Percentiles rank a stretch among this genome's conserved stretches.
phyloP scores from a whole-genome alignment of 2,888 invertebrate genomes.

The Nemapogon koenigi region DNA sequence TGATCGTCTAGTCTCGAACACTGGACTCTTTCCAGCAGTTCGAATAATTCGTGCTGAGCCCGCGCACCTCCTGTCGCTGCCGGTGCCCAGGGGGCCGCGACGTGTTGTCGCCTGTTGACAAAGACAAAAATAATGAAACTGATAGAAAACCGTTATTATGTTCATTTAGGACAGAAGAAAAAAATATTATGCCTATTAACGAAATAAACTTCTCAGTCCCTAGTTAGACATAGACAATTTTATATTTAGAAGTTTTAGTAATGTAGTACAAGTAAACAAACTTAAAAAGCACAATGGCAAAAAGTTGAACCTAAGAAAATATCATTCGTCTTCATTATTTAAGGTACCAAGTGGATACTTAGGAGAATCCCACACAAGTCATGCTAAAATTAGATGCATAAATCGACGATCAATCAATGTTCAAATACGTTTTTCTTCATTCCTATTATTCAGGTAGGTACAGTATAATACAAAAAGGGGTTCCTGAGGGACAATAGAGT shows the following conservation, averaged over 20 bases:
- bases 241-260: no score
- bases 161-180: no score
- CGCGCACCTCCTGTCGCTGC: constrained; percentile 57
- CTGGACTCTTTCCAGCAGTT: constrained; percentile 92
- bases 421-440: constrained; percentile 10
- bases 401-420: constrained; percentile 12
- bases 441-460: not conserved
- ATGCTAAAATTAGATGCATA: constrained; percentile 3
- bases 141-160: no score
- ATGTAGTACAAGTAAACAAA: no score
- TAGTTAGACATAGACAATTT: no score
- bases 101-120: constrained; percentile 78
- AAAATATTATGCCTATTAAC: no score
- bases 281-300: not conserved
- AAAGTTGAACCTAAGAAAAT: not conserved
- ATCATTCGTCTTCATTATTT: constrained; percentile 5
- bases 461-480: constrained; percentile 8
- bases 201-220: no score
- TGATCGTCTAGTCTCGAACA: constrained; percentile 96
- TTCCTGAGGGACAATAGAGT: constrained; percentile 25
- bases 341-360: no score
- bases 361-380: not conserved
- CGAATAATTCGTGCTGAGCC: constrained; percentile 83
- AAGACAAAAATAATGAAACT: no score
- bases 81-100: constrained; percentile 61